A percentile compares a stretch with the other conserved stretches of the same genome.
Evolutionary conservation across 2,113 vertebrate genomes (phyloP).

Genomic region (Hypanus sabinus): DNA sequence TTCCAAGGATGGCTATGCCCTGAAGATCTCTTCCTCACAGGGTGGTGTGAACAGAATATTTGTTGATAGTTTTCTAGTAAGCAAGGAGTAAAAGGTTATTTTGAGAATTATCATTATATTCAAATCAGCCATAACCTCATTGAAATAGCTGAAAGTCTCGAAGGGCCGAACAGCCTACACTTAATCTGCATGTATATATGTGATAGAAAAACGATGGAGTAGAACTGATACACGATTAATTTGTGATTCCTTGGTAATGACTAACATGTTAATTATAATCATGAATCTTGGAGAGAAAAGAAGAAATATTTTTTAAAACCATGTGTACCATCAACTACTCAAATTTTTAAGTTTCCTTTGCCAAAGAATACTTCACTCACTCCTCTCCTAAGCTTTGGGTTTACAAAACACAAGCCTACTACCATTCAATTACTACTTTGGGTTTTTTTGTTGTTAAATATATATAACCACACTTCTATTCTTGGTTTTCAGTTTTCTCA

Average conservation of each 20-base stretch:
- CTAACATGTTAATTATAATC: not conserved
- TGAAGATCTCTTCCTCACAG: too few species aligned
- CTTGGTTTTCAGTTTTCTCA: not conserved
- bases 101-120: too few species aligned
- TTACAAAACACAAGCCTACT: not conserved
- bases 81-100: too few species aligned
- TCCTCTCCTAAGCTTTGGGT: not conserved
- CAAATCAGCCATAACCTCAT: too few species aligned
- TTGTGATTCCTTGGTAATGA: not conserved
- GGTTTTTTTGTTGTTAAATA: not conserved
- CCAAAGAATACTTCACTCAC: not conserved
- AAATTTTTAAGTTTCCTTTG: too few species aligned
- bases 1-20: too few species aligned
- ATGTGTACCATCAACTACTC: too few species aligned
- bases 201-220: not conserved
- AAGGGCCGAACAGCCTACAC: too few species aligned
- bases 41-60: too few species aligned
- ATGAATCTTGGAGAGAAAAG: not conserved
- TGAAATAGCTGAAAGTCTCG: too few species aligned
- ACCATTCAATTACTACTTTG: not conserved
- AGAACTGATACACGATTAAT: not conserved
- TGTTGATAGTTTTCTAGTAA: too few species aligned
- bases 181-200: too few species aligned
- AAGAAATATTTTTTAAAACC: not conserved
- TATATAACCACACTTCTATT: not conserved